Base-by-base conservation (phyloP, 2,888 invertebrate species). In the Agrypnus murinus region DNA sequence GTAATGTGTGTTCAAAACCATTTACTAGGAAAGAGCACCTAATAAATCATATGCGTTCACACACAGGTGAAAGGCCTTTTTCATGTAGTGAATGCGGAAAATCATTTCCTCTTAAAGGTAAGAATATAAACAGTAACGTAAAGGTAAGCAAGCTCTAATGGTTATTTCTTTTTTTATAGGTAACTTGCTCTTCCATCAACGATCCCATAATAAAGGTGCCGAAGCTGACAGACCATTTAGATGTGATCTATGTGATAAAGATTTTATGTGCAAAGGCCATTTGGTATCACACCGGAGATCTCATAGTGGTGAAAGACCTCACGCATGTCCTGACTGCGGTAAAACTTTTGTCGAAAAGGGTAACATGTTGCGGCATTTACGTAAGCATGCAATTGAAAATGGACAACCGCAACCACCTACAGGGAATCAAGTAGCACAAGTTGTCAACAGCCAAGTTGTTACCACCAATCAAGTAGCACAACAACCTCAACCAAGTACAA, bases 231-330 rank as follows among this genome's bases (percentile, higher is more conserved):
- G 86, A 34, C 85, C 86, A n/a, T 94, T 93, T 86, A 88, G 92
- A 63, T 95, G 95, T 82, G 95, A 95, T 78, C 87, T 95, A 63
- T 95, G 95, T 81, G 93, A 93, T 48, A 95, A 95, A 84, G 94
- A 94, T 83, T 95, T 95, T 83, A 92, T 95, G 88, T 95, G 94
- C 86, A 95, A 95, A 88, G 94, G 95, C 60, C 94, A 95, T 84
- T 87, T 95, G 77, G 93, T 93, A 62, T 91, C 93, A n/a, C 95
- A 95, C 82, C 89, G 93, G 79, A 90, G 94, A 68, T 93, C 93
- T 63, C 95, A 95, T 84, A 90, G 92, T 34, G 91, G 90, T 75
- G 89, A 89, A 74, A 82, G 88, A 60, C 89, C 89, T 0, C 89
- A 90, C 81, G 89, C 89, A 59, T 92, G 92, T 82, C 90, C 90